Base-by-base conservation (phyloP, 1,140 invertebrate genomes). In the Cherax quadricarinatus region DNA sequence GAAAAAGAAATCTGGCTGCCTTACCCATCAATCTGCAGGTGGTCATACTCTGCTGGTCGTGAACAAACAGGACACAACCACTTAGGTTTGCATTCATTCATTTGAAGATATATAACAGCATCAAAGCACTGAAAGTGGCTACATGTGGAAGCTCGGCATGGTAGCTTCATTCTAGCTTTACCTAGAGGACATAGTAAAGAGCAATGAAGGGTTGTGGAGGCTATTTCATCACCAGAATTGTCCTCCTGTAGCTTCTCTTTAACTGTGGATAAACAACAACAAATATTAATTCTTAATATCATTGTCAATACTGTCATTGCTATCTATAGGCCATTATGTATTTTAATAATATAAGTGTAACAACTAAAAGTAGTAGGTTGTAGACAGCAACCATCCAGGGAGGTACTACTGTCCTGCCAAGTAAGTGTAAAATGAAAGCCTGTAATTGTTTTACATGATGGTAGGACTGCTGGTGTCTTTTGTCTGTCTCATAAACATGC, bases 51-150 rank as follows among this genome's bases (percentile, higher is more conserved):
- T 30, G 96, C 95, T 57, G 94, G 94, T 94, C 95, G 95, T 94
- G 96, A 95, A 94, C 96, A 97, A 6, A 96, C 96, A 30, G 96
- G 96, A 95, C 96, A 96, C 66, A 95, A 95, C 96, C 96, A 96
- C 57, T 93, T 96, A 21, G 96, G 96, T 88, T 96, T 96, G 90
- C 96, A 96, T 94, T 96, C 96, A 94, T 96, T 96, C 96, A 96
- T 96, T 95, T 95, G 95, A n/a, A 97, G 94, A 93, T 95, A 96
- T 21, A 95, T 94, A 14, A 94, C 94, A 12, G 96, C 96, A 95
- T 96, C 96, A 94, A 96, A 96, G 94, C 96, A 96, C 93, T 96
- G 96, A 18, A 96, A 93, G 94, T 96, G 96, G 82, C 95, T 95
- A 94, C 96, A 96, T 4, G 95, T 95, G 16, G 93, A 95, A 18